Conservation (phyloP, 1,140 invertebrate genomes). For the Panagrolaimus sp. region DNA sequence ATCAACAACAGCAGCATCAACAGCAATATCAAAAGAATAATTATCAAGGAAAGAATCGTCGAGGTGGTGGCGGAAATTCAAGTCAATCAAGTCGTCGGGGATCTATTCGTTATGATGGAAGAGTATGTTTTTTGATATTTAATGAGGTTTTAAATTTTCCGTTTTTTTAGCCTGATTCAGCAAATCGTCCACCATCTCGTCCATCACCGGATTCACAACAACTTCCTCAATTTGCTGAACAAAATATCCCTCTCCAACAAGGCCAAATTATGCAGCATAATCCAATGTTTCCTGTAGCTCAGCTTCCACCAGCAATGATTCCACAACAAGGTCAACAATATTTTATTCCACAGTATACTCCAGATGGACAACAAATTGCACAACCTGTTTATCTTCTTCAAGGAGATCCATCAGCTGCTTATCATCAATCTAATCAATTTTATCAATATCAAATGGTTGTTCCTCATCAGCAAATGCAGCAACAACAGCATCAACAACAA, state of each 20-base stretch:
- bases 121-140: too few species aligned
- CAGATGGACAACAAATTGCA: neutral
- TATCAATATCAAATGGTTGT: too few species aligned
- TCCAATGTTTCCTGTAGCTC: neutral
- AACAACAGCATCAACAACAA: neutral
- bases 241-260: neutral
- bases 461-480: neutral
- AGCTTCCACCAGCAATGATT: neutral
- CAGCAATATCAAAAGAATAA: too few species aligned
- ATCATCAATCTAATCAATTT: neutral
- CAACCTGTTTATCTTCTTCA: neutral
- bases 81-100: too few species aligned
- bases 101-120: too few species aligned
- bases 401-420: neutral
- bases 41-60: too few species aligned
- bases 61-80: too few species aligned
- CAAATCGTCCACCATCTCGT: too few species aligned
- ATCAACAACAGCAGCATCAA: too few species aligned
- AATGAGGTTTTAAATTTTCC: too few species aligned
- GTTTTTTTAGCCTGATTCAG: too few species aligned
- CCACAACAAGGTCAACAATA: neutral
- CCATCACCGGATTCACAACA: neutral
- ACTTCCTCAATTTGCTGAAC: neutral
- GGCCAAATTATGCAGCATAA: neutral
- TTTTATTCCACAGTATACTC: neutral